These are phyloP conservation scores for Tachina lurida DNA, from an alignment of 2,888 invertebrate species.

Conservation along the genomic window DNA sequence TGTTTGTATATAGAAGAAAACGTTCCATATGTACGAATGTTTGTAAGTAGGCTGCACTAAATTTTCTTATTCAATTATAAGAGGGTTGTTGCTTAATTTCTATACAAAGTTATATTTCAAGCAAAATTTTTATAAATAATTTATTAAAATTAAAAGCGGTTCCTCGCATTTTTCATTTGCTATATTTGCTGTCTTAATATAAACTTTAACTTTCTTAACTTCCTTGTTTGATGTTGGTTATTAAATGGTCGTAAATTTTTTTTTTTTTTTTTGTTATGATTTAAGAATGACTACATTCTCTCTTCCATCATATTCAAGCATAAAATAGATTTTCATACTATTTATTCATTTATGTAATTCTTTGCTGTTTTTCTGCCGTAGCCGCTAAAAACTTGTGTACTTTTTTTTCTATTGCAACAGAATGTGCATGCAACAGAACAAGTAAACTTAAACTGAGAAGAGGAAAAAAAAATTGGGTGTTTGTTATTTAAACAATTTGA, in stretches of 20 bases:
- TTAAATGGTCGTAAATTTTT: slow-evolving; percentile 32
- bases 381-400: not conserved
- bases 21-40: no score
- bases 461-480: slow-evolving; percentile 41
- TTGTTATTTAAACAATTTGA: slow-evolving; percentile 70
- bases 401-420: slow-evolving; percentile 2
- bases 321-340: slow-evolving; percentile 60
- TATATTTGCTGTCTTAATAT: slow-evolving; percentile 32
- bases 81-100: no score
- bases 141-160: not conserved
- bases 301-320: slow-evolving; percentile 70
- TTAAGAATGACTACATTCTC: slow-evolving; percentile 47
- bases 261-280: slow-evolving; percentile 6
- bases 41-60: no score
- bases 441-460: not conserved
- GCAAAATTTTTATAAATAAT: not conserved
- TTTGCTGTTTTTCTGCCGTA: not conserved
- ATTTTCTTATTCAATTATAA: no score
- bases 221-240: slow-evolving; percentile 63
- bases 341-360: slow-evolving; percentile 50
- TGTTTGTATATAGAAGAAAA: no score
- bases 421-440: slow-evolving; percentile 30
- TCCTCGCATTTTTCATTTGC: slow-evolving; percentile 5
- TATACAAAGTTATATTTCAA: no score
- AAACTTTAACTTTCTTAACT: slow-evolving; percentile 51